Base-by-base conservation (phyloP, 2,888 invertebrate genomes). In the Rosalia funebris region DNA sequence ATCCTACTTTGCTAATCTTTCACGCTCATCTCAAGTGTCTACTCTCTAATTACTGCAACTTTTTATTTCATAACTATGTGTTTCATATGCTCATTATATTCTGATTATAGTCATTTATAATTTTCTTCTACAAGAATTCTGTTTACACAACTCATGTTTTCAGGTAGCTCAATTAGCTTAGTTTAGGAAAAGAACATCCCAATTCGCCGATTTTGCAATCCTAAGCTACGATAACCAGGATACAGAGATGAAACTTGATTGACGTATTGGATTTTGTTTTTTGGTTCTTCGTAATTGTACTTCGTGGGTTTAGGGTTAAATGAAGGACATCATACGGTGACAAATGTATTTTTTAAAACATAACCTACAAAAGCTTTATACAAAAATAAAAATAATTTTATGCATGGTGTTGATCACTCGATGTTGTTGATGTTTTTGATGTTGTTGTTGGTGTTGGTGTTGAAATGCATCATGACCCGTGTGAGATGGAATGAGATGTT, bases 321-420 rank as follows among this genome's bases (percentile, higher is more conserved):
- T 42, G 42, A 53, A 17, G 15, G 41, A 42, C n/a, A 2, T n/a
- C 15, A 42, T 82, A 83, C 83, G 83, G 83, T 83, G 83, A 82
- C 83, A 82, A 82, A 82, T 82, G 82, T 83, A 83, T 83, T 82
- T 83, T 80, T 82, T 78, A 53, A 78, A 78, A 81, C 74, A 77
- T 81, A 82, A 79, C 78, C 80, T 81, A 80, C 74, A 78, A 79
- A 82, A 81, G 80, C 82, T 82, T 83, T 82, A 82, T 82, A 82
- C 82, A 82, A 81, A 79, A 79, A 77, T 77, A 77, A 75, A 73
- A 75, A 75, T 65, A 70, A 72, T 69, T 71, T 67, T 65, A 73
- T 69, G 73, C 71, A 71, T 74, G 77, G 71, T 73, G 73, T 71
- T 75, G 66, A 68, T 64, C 69, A 69, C 69, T 71, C 67, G 66